A percentile compares a stretch with the other conserved stretches of the same genome.
Conservation (phyloP, 2,888 invertebrate species). For the Drosophila bunnanda region DNA sequence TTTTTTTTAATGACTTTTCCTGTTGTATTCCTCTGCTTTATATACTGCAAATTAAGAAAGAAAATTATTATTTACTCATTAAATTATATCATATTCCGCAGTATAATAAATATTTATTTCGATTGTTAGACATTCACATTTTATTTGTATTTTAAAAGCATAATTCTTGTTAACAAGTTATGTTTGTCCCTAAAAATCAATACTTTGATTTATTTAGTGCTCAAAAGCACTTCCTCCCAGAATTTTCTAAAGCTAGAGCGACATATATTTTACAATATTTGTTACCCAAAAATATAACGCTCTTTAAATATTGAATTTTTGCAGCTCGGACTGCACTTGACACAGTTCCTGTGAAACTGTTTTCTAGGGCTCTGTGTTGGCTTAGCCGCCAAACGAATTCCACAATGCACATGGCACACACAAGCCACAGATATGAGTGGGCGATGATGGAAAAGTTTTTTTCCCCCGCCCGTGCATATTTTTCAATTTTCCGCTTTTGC, state of each 20-base stretch:
- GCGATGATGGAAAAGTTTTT: constrained; percentile 59
- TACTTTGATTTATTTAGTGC: neutral
- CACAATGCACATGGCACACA: constrained; percentile 28
- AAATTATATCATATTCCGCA: too few species aligned
- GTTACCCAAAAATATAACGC: neutral
- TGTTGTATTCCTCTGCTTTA: too few species aligned
- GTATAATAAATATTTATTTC: too few species aligned
- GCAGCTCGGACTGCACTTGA: constrained; percentile 62
- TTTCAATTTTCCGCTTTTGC: constrained; percentile 64
- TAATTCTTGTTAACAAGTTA: neutral
- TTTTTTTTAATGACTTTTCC: too few species aligned
- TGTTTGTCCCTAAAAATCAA: neutral
- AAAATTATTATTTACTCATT: too few species aligned
- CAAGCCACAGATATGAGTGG: constrained; percentile 38
- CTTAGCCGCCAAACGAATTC: constrained; percentile 46
- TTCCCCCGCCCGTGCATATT: constrained; percentile 66
- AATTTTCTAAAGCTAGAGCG: neutral
- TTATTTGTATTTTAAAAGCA: neutral
- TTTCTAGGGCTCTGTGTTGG: constrained; percentile 33
- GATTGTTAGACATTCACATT: too few species aligned
- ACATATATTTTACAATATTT: neutral
- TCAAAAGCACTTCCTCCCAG: too few species aligned
- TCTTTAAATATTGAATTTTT: constrained; percentile 55
- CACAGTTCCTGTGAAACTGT: constrained; percentile 55
- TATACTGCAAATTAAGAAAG: too few species aligned